Base-by-base conservation (phyloP, 1,140 invertebrate genomes). In the Dreissena rostriformis region DNA sequence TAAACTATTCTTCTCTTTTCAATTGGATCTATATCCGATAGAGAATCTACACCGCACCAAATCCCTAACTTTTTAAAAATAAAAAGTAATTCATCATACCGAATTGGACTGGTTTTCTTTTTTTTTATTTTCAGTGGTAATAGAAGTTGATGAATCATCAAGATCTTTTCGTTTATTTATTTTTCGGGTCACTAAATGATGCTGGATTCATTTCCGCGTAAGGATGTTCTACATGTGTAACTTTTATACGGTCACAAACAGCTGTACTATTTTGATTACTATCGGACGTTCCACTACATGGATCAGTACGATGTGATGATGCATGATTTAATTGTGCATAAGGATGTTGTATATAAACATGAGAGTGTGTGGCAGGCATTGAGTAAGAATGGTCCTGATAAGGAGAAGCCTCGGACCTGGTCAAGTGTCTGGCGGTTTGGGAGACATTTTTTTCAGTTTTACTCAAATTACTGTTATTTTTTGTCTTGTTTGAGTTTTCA, bases 11-110 rank as follows among this genome's bases (percentile, higher is more conserved):
- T 73, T 49, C 52, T 52, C 24, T 70, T 29, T 73, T 73, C 49
- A 63, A 70, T 80, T 67, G 24, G 24, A 26, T 74, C 24, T 74
- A 17, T 15, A 24, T 65, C 39, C 24, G 11, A 28, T 75, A 61
- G 22, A 1, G 12, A 11, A 63, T 26, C 39, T 26, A 19, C 14
- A 75, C 29, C 24, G 29, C 19, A 19, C 53, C 22, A 75, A 61
- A 70, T 53, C 0, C 72, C 76, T 2, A 81, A 53, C 52, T 84
- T 78, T 78, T 28, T 79, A 19, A 65, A 78, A n/a, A 53, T 78
- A 11, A 14, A 28, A 28, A 51, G 66, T 26, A 71, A 57, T 57
- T 63, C 11, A 61, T 66, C 52, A 22, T 12, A n/a, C 57, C 12
- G 2, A 12, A 28, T 39, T 19, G 68, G 15, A 49, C 17, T 19